phyloP scores from a whole-genome alignment of 2,888 invertebrate genomes.

The Tipula confusa region DNA sequence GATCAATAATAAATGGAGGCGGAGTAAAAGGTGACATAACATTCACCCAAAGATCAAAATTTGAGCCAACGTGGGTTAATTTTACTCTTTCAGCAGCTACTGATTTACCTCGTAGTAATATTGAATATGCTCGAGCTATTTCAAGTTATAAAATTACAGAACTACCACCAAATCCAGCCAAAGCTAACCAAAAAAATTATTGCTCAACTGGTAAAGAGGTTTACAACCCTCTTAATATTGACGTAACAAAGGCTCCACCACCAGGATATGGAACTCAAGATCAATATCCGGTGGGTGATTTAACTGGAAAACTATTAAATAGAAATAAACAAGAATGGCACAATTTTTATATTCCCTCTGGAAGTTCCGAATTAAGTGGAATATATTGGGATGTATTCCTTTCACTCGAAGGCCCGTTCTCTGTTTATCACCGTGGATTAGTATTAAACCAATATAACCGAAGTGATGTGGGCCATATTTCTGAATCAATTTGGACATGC shows the following conservation, averaged over 20 bases:
- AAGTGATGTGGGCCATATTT: slow-evolving; percentile 42
- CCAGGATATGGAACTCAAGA: slow-evolving; percentile 76
- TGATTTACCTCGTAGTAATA: slow-evolving; percentile 62
- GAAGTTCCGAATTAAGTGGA: slow-evolving; percentile 68
- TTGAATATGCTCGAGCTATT: slow-evolving; percentile 70
- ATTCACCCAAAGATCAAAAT: slow-evolving; percentile 74
- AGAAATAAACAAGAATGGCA: slow-evolving; percentile 66
- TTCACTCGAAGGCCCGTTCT: slow-evolving; percentile 73
- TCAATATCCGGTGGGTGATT: slow-evolving; percentile 83
- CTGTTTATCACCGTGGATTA: slow-evolving; percentile 75
- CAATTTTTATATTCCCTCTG: slow-evolving; percentile 61
- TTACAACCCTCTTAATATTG: slow-evolving; percentile 68
- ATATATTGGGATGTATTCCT: slow-evolving; percentile 80
- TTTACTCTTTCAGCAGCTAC: slow-evolving; percentile 64
- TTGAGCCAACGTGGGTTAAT: slow-evolving; percentile 76
- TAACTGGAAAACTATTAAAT: slow-evolving; percentile 78
- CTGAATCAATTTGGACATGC: slow-evolving; percentile 52
- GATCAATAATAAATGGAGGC: slow-evolving; percentile 66
- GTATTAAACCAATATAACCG: slow-evolving; percentile 40
- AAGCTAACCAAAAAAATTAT: slow-evolving; percentile 50
- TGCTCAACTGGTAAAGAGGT: slow-evolving; percentile 70
- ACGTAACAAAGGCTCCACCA: slow-evolving; percentile 59
- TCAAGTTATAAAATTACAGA: slow-evolving; percentile 67
- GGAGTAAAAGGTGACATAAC: slow-evolving; percentile 77
- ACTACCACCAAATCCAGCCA: slow-evolving; percentile 60